phyloP scores from a whole-genome alignment of 2,888 invertebrate species.

The Blera fallax region DNA sequence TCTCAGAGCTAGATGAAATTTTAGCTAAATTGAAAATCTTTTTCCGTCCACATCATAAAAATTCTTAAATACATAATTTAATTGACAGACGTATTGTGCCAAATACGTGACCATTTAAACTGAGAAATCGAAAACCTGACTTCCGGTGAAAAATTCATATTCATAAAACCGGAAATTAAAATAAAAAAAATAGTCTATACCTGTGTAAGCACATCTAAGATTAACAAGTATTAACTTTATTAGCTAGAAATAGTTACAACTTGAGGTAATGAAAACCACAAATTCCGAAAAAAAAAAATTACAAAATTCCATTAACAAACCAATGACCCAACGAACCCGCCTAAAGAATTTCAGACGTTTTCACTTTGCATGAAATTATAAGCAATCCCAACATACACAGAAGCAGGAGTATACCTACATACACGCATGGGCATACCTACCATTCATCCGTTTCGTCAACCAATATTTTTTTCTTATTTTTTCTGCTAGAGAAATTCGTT shows the following conservation, averaged over 20 bases:
- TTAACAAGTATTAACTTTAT: background rate
- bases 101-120: too few relatives aligned
- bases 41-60: too few relatives aligned
- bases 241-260: background rate
- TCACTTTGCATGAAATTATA: slow-evolving; percentile 12
- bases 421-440: background rate
- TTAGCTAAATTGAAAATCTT: too few relatives aligned
- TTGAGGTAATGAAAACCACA: background rate
- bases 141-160: background rate
- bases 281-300: background rate
- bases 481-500: background rate
- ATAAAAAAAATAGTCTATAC: background rate
- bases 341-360: slow-evolving; percentile 3
- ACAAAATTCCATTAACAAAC: background rate
- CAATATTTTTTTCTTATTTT: background rate
- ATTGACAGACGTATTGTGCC: too few relatives aligned
- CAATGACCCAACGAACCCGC: background rate
- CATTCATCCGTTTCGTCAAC: background rate
- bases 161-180: background rate
- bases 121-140: too few relatives aligned
- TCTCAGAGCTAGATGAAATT: too few relatives aligned
- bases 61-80: too few relatives aligned
- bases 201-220: too few relatives aligned
- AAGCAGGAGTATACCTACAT: background rate
- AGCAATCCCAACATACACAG: background rate